A percentile compares a stretch with the other conserved stretches of the same genome.
Evolutionary conservation across 2,888 invertebrate genomes (phyloP).

Genomic region (Zaprionus bogoriensis): DNA sequence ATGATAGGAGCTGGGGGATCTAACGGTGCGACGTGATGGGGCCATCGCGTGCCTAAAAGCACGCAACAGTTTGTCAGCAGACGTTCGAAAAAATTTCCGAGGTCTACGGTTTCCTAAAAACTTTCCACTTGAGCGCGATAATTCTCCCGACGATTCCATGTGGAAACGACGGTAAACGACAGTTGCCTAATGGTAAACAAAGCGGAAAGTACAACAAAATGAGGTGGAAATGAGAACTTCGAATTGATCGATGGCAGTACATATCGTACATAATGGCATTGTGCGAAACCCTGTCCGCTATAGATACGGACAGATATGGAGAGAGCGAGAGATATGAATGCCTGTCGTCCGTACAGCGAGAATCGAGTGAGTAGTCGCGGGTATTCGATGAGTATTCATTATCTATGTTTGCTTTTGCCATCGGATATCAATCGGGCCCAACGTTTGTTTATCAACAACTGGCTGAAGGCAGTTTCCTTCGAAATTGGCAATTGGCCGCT

Average conservation of each 20-base stretch:
- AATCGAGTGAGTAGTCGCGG: not conserved
- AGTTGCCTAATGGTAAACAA: no score
- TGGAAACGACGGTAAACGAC: constrained; percentile 16
- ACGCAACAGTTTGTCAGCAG: constrained; percentile 40
- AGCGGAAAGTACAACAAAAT: constrained; percentile 10
- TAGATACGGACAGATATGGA: constrained; percentile 25
- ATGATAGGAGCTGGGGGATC: not conserved
- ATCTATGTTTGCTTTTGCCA: constrained; percentile 9
- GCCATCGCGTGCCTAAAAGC: constrained; percentile 44
- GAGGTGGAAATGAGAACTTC: no score
- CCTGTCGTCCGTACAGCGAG: constrained; percentile 13
- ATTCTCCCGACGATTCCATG: no score
- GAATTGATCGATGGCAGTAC: constrained; percentile 28
- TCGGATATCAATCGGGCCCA: constrained; percentile 33
- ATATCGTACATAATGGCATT: constrained; percentile 29
- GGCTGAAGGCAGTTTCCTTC: not conserved
- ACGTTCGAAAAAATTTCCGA: not conserved
- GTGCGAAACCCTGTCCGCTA: constrained; percentile 6
- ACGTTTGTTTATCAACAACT: constrained; percentile 46
- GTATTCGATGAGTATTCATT: not conserved
- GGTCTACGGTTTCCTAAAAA: constrained; percentile 12
- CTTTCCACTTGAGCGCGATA: constrained; percentile 12
- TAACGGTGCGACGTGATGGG: not conserved
- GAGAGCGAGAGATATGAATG: constrained; percentile 11
- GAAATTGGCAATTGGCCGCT: constrained; percentile 10